Evolutionary conservation across 2,888 invertebrate genomes (phyloP).

Genomic region (Automeris io): DNA sequence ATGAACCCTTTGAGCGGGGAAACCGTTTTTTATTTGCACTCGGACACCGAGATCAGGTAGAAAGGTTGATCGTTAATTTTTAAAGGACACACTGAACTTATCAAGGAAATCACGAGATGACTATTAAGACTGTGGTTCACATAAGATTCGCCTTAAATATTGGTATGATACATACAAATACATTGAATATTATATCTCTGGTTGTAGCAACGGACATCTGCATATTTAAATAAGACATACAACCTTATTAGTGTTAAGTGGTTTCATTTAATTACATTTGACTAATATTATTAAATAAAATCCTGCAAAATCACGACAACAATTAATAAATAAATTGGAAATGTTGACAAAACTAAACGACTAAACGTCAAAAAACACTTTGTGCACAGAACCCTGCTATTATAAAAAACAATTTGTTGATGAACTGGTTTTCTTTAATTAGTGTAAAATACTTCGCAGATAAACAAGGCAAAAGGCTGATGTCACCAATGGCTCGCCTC

Average conservation of each 20-base stretch:
- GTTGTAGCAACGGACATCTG: not conserved
- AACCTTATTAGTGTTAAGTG: not conserved
- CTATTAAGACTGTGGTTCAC: slow-evolving; percentile 19
- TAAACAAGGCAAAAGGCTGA: slow-evolving; percentile 19
- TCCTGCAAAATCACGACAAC: not conserved
- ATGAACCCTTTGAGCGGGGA: slow-evolving; percentile 77
- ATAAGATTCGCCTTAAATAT: slow-evolving; percentile 7
- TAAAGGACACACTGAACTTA: slow-evolving; percentile 66
- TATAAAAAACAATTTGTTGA: slow-evolving; percentile 15
- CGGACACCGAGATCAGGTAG: slow-evolving; percentile 77
- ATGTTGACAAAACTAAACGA: slow-evolving; percentile 5
- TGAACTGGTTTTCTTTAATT: slow-evolving; percentile 19
- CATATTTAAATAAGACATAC: not conserved
- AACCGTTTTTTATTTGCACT: slow-evolving; percentile 77
- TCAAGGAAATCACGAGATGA: slow-evolving; percentile 45
- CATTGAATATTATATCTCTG: not conserved
- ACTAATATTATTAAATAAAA: not conserved
- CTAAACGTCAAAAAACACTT: slow-evolving; percentile 1
- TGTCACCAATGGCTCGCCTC: slow-evolving; percentile 22
- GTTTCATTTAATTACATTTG: not conserved
- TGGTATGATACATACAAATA: not conserved
- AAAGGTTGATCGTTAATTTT: slow-evolving; percentile 76
- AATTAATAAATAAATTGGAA: slow-evolving; percentile 11
- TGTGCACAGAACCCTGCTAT: slow-evolving; percentile 12
- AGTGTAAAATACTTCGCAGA: slow-evolving; percentile 17